Conservation (phyloP, 2,113 vertebrate genomes). For the Dasyornis broadbenti region DNA sequence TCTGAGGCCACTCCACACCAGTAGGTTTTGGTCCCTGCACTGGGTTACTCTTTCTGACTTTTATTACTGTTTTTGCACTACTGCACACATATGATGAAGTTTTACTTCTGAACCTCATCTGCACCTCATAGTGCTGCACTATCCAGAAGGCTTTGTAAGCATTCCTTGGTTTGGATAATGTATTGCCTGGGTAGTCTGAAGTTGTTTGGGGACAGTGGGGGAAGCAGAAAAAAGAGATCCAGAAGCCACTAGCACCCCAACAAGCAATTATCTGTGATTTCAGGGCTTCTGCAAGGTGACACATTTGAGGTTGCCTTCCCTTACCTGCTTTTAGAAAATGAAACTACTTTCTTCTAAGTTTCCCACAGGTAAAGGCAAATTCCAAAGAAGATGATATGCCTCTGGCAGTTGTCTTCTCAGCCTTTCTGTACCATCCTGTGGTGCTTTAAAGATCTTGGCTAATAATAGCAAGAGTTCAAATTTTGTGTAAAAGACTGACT, state of each 20-base stretch:
- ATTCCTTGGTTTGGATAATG: neutral
- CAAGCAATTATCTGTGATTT: neutral
- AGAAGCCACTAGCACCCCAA: neutral
- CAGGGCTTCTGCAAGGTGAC: neutral
- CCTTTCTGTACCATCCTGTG: neutral
- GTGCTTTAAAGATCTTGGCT: neutral
- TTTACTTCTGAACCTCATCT: neutral
- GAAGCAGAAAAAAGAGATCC: neutral
- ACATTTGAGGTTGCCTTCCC: neutral
- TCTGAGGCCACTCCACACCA: fast-evolving
- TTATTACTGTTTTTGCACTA: neutral
- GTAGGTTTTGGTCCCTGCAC: neutral
- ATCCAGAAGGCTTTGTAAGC: neutral
- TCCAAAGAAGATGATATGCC: neutral
- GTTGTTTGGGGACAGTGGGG: neutral
- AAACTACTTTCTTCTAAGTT: neutral
- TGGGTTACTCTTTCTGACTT: neutral
- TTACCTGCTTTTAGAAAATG: neutral
- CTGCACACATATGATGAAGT: neutral
- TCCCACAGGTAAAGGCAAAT: neutral
- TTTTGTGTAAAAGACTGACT: neutral
- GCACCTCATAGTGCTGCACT: neutral
- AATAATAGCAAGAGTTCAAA: neutral
- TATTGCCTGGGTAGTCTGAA: fast-evolving
- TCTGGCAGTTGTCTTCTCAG: neutral